A percentile compares a stretch with the other conserved stretches of the same genome.
Conservation (phyloP, 92 coral and sea anemone species). For the Parazoanthus atlanticus region DNA sequence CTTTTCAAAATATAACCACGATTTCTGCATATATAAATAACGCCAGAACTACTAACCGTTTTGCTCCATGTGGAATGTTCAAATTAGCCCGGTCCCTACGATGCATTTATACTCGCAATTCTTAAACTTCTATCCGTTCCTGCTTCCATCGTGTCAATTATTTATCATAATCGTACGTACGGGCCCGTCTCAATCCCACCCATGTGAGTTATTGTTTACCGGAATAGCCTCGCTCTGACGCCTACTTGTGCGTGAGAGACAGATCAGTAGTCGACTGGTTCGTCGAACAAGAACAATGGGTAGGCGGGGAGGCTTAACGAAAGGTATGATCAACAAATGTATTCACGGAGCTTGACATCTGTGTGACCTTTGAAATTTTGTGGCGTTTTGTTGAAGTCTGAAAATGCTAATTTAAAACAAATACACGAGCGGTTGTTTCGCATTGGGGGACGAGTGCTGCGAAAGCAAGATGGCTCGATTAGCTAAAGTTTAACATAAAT, state of each 20-base stretch:
- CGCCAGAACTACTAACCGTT: slow-evolving; percentile 71
- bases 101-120: slow-evolving; percentile 64
- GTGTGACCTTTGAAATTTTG: background rate
- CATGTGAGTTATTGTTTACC: slow-evolving; percentile 65
- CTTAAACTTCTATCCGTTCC: slow-evolving; percentile 34
- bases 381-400: background rate
- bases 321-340: background rate
- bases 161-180: slow-evolving; percentile 70
- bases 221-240: slow-evolving; percentile 38
- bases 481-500: background rate
- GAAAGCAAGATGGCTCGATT: background rate
- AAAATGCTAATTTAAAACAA: background rate
- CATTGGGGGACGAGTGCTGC: background rate
- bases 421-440: background rate
- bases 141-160: slow-evolving; percentile 81
- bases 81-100: slow-evolving; percentile 68
- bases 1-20: slow-evolving; percentile 36
- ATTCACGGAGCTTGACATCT: background rate
- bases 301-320: background rate
- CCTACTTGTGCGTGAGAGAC: slow-evolving; percentile 32
- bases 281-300: background rate
- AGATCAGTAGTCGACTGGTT: background rate
- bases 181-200: slow-evolving; percentile 33
- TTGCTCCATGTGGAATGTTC: slow-evolving; percentile 72
- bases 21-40: slow-evolving; percentile 20